A percentile compares a stretch with the other conserved stretches of the same genome.
Evolutionary conservation across 2,797 vertebrate species (phyloP).

Genomic region (Syngnathus rostellatus): DNA sequence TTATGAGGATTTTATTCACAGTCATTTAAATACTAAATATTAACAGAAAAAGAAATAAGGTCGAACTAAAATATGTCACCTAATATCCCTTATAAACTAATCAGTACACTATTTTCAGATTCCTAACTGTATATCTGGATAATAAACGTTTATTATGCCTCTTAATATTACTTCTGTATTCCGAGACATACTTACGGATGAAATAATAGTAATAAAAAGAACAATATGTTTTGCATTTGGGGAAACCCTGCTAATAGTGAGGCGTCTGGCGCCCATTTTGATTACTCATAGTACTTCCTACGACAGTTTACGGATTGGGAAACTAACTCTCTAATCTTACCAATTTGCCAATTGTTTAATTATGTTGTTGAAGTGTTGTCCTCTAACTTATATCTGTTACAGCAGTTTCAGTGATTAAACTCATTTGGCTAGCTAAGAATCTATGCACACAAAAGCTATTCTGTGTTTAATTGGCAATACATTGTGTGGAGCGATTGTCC

Average conservation of each 20-base stretch:
- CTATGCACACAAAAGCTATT: constrained; percentile 7
- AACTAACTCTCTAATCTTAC: not conserved
- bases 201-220: too few relatives aligned
- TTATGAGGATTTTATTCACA: too few relatives aligned
- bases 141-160: too few relatives aligned
- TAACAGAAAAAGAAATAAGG: too few relatives aligned
- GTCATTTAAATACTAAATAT: too few relatives aligned
- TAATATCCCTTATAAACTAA: too few relatives aligned
- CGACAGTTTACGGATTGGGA: not conserved
- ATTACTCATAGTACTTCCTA: not conserved
- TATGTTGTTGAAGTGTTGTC: not conserved
- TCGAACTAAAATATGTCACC: too few relatives aligned
- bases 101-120: too few relatives aligned
- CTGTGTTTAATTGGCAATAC: constrained; percentile 14
- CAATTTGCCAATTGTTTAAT: not conserved
- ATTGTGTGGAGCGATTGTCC: constrained; percentile 1
- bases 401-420: not conserved
- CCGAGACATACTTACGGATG: too few relatives aligned
- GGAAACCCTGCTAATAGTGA: not conserved
- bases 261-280: not conserved
- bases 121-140: too few relatives aligned
- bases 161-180: too few relatives aligned
- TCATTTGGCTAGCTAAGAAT: not conserved
- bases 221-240: too few relatives aligned
- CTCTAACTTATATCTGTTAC: constrained; percentile 1